Evolutionary conservation across 2,888 invertebrate species (phyloP), one percentile per base, ranked within the genome.

Genomic region (Xanthorhoe designata): DNA sequence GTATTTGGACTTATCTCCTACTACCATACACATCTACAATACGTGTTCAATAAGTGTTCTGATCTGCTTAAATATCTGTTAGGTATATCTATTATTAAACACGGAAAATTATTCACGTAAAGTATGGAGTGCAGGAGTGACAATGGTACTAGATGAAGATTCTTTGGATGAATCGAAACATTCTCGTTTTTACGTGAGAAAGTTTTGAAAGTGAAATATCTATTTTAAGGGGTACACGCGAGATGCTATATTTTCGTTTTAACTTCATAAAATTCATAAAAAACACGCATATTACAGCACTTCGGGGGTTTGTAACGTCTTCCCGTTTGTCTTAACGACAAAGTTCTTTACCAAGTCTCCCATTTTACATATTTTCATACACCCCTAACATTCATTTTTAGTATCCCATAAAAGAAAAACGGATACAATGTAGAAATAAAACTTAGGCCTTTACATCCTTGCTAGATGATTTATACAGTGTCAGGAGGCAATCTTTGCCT

Each of bases 351-450:
- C 53, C 49, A 24, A 52, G 52, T 35, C 45, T 18, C 24, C 45
- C 47, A 9, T 47, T 49, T 55, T 55, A 60, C 45, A 42, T 35
- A 54, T 60, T 42, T 42, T 55, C 52, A 45, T 61, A n/a, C 51
- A 47, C 32, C 53, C 17, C 15, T 42, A 45, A 57, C 61, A 54
- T 61, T 61, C 29, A 53, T 61, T 58, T 65, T 61, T 61, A 66
- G 57, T 50, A 49, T 17, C 24, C 19, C 29, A 58, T 54, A 53
- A 58, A 54, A 49, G 57, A 24, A 24, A 35, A 49, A 61, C 32
- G 19, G 24, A 56, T 61, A 15, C 35, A 47, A 52, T 51, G 29
- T 24, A 62, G 29, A 42, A 29, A 24, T n/a, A 24, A 24, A 24
- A 1, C 24, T 24, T 24, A 1, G 24, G 24, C 24, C 4, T 24